These are phyloP conservation scores for Scaptomyza flava DNA, from an alignment of 2,888 invertebrate genomes.

Conservation along the genomic window DNA sequence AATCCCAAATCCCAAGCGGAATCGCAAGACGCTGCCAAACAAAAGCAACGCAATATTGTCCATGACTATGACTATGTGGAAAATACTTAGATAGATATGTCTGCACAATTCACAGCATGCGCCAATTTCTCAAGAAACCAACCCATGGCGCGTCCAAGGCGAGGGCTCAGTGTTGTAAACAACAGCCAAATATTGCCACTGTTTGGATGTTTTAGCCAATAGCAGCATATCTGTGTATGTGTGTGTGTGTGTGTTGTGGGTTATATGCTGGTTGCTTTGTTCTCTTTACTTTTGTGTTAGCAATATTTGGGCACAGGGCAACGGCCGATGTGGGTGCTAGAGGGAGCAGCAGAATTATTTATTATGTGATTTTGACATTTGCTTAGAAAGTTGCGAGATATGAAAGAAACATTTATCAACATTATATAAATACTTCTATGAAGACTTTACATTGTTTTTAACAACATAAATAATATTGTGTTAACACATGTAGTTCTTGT, in stretches of 20 bases:
- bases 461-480: neutral
- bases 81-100: conserved; percentile 54
- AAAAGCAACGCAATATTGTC: conserved; percentile 75
- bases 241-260: conserved; percentile 17
- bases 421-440: neutral
- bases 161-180: conserved; percentile 70
- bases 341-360: conserved; percentile 40
- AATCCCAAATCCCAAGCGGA: conserved; percentile 29
- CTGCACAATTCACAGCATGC: conserved; percentile 74
- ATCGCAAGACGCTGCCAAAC: conserved; percentile 45
- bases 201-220: conserved; percentile 56
- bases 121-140: conserved; percentile 75
- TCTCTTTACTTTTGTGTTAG: conserved; percentile 71
- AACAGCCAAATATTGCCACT: conserved; percentile 71
- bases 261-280: conserved; percentile 60
- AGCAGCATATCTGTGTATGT: conserved; percentile 12
- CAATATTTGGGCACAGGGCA: conserved; percentile 54
- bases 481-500: too few relatives aligned
- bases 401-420: neutral
- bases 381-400: conserved; percentile 35
- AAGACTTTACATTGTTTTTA: too few relatives aligned
- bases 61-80: conserved; percentile 58
- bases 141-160: conserved; percentile 66
- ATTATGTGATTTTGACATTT: conserved; percentile 25
- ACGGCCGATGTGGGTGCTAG: conserved; percentile 64